Evolutionary conservation across 2,888 invertebrate genomes (phyloP).

Genomic region (Drosophila subquinaria): DNA sequence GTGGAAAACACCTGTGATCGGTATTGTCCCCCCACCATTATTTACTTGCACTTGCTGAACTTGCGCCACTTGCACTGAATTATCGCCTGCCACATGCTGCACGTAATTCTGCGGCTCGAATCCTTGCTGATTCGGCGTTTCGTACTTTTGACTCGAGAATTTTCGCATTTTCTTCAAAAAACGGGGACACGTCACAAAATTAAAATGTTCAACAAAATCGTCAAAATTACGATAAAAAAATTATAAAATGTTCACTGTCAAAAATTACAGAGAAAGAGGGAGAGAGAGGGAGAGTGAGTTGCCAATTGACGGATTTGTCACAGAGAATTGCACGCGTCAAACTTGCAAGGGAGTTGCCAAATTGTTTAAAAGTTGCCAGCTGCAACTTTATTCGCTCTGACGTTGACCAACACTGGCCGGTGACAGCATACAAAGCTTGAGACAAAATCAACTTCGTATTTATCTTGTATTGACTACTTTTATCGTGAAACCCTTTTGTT

Average conservation of each 20-base stretch:
- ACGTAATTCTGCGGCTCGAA: background rate
- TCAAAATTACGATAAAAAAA: no score
- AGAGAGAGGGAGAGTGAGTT: background rate
- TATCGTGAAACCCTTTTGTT: background rate
- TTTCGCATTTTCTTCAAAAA: background rate
- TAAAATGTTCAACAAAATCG: no score
- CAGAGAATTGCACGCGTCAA: background rate
- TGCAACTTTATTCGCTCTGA: background rate
- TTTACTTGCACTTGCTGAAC: background rate
- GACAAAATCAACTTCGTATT: no score
- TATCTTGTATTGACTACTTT: background rate
- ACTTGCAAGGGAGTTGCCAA: background rate
- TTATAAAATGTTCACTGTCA: background rate
- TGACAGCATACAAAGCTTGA: background rate
- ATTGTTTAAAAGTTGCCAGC: background rate
- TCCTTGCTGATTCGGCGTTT: background rate
- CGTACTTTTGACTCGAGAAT: background rate
- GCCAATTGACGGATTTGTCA: background rate
- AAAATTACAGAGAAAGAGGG: background rate
- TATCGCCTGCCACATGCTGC: background rate
- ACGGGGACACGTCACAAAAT: background rate
- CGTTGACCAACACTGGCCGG: conserved; percentile 5
- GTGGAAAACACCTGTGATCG: conserved; percentile 6
- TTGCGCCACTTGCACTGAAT: background rate
- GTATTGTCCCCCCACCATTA: background rate